Evolutionary conservation across 2,113 vertebrate genomes (phyloP).

Genomic region (Dicrurus megarhynchus): DNA sequence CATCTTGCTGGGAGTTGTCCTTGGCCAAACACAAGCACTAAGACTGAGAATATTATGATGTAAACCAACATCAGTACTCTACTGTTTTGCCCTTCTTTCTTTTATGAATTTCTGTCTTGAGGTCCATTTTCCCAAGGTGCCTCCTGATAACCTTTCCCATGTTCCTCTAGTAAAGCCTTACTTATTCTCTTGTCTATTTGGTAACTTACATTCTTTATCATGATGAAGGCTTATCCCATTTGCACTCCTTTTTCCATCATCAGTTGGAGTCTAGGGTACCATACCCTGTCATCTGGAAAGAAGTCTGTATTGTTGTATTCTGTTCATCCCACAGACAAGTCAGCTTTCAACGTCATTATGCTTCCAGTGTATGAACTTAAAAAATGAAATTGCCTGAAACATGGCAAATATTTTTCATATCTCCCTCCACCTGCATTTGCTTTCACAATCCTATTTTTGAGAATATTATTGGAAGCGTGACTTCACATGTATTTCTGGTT

Average conservation of each 20-base stretch:
- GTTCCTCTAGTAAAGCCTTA: not conserved
- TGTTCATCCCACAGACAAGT: not conserved
- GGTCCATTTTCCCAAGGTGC: not conserved
- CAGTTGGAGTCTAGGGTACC: not conserved
- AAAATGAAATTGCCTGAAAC: not conserved
- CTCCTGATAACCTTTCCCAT: not conserved
- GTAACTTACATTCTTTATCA: not conserved
- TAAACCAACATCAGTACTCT: not conserved
- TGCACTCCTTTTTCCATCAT: not conserved
- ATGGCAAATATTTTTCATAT: not conserved
- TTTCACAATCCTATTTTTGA: not conserved
- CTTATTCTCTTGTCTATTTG: not conserved
- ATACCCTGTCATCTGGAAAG: not conserved
- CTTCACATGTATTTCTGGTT: not conserved
- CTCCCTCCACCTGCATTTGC: not conserved
- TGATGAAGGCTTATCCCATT: not conserved
- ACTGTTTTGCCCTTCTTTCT: not conserved
- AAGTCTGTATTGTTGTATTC: not conserved
- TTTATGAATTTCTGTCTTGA: not conserved
- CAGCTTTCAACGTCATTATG: not conserved
- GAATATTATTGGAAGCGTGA: not conserved
- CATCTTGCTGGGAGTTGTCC: not conserved
- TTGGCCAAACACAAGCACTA: not conserved
- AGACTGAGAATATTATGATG: not conserved
- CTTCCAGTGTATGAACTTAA: not conserved